Conservation (phyloP, 2,888 invertebrate species). For the Timema cristinae region DNA sequence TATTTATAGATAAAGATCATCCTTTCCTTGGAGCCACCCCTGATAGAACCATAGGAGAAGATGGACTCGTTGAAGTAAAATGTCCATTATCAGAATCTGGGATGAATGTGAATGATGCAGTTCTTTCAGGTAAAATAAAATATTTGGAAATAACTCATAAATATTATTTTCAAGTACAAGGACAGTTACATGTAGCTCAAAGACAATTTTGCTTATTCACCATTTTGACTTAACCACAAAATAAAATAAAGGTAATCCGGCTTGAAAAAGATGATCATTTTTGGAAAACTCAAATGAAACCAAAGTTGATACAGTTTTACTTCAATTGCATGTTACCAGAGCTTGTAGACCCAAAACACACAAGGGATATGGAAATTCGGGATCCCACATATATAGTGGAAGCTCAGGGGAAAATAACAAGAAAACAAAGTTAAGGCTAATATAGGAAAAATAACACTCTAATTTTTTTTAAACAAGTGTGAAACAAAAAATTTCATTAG, state of each 20-base stretch:
- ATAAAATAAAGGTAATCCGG: not conserved
- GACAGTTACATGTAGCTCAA: conserved; percentile 20
- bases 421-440: not conserved
- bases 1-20: conserved; percentile 34
- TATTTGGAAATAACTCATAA: not conserved
- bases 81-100: conserved; percentile 31
- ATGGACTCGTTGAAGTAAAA: conserved; percentile 34
- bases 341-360: not conserved
- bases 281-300: conserved; percentile 2
- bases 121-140: conserved; percentile 15
- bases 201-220: conserved; percentile 9
- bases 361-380: not conserved
- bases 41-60: conserved; percentile 32
- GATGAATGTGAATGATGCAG: conserved; percentile 21
- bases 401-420: not conserved
- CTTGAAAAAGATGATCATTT: conserved; percentile 10
- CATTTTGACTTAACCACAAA: not conserved
- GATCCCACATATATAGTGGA: not conserved
- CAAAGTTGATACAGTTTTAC: not conserved
- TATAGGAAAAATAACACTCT: too few species aligned
- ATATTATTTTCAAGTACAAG: conserved; percentile 21
- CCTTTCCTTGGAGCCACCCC: conserved; percentile 33
- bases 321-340: conserved; percentile 11
- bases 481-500: too few species aligned
- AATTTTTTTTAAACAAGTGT: too few species aligned